Conservation (phyloP, 2,888 invertebrate species). For the Drosophila pegasa region DNA sequence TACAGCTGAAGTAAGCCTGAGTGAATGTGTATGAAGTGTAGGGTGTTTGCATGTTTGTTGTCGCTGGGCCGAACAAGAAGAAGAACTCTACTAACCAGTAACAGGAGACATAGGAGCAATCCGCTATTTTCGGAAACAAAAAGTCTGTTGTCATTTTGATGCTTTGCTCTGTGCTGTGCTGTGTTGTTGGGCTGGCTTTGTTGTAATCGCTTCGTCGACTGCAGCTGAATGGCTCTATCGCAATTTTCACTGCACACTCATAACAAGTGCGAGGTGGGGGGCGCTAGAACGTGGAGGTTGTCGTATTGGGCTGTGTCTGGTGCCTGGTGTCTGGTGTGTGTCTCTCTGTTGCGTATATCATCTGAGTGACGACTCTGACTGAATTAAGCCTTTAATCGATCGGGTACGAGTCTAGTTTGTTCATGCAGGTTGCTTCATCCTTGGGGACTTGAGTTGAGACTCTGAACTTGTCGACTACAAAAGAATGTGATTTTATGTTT, state of each 20-base stretch:
- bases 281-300: neutral
- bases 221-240: constrained; percentile 15
- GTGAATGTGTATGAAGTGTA: neutral
- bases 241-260: constrained; percentile 13
- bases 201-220: constrained; percentile 10
- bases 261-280: constrained; percentile 1
- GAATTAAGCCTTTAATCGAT: constrained; percentile 5
- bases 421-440: constrained; percentile 2
- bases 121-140: constrained; percentile 90
- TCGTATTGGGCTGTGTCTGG: constrained; percentile 9
- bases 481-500: constrained; percentile 1
- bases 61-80: neutral
- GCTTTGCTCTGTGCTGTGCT: constrained; percentile 16
- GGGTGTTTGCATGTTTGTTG: neutral
- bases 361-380: constrained; percentile 22
- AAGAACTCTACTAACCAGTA: constrained; percentile 89
- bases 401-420: neutral
- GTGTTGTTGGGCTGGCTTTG: constrained; percentile 1
- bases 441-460: neutral
- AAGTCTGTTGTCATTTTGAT: constrained; percentile 83
- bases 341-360: constrained; percentile 9
- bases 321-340: no score
- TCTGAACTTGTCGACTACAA: neutral
- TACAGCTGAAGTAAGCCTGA: neutral
- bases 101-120: constrained; percentile 94